A percentile compares a stretch with the other conserved stretches of the same genome.
These are phyloP conservation scores for Cotesia typhae DNA, from an alignment of 1,140 invertebrate genomes.

Conservation along the genomic window DNA sequence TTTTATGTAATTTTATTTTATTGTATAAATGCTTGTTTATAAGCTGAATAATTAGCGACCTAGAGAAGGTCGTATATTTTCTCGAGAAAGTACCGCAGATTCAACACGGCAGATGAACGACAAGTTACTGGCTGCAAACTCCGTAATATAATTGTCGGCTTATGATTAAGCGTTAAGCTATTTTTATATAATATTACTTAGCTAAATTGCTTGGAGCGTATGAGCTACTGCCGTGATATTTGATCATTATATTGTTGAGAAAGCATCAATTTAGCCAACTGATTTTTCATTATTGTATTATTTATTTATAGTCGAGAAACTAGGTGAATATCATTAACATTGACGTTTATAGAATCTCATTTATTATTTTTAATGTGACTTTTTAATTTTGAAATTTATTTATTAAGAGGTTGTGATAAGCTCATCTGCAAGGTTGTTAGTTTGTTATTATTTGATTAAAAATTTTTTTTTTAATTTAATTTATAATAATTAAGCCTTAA, in stretches of 20 bases:
- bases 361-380: too few species aligned
- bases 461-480: too few species aligned
- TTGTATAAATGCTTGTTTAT: not conserved
- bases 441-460: too few species aligned
- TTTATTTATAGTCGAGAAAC: conserved; percentile 9
- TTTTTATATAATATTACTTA: conserved; percentile 7
- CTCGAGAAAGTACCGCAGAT: not conserved
- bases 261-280: not conserved
- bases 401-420: too few species aligned
- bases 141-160: not conserved
- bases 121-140: not conserved
- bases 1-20: too few species aligned
- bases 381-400: too few species aligned
- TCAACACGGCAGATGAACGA: too few species aligned
- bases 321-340: conserved; percentile 10
- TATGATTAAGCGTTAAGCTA: not conserved
- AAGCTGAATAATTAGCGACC: conserved; percentile 3
- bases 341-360: too few species aligned
- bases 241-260: conserved; percentile 21
- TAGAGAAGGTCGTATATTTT: conserved; percentile 17
- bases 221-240: conserved; percentile 3
- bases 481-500: too few species aligned
- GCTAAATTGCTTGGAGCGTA: not conserved
- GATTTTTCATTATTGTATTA: not conserved
- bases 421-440: too few species aligned